Evolutionary conservation across 2,888 invertebrate genomes (phyloP), one percentile per base, ranked within the genome.

Genomic region (Aleiodes testaceus): DNA sequence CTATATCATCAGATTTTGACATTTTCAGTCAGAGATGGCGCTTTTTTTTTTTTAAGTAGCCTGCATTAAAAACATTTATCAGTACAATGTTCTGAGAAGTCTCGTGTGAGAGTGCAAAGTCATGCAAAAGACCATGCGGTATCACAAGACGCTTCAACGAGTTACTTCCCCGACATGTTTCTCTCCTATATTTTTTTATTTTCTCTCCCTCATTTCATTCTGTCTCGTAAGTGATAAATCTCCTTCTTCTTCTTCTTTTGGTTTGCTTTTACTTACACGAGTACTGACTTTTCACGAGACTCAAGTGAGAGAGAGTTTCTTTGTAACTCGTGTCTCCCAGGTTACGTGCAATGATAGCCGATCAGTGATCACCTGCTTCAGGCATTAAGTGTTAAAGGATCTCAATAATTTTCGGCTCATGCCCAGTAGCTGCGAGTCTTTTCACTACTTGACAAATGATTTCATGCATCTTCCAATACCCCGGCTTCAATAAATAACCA

Each of bases 201-300:
- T 47, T 12, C 6, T 16, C 14, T 16, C 14, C 16, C 47, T 47
- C 16, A 16, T 9, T 36, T 30, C 18, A 18, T 42, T 59, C 59
- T 42, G 59, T 36, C 59, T 59, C 30, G 47, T 45, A 30, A 65
- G 69, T 65, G 53, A 70, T 70, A 65, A 70, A 70, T 70, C 64
- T 45, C n/a, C 5, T 44, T 16, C 14, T 30, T 64, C 5, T 44
- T 16, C 14, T 30, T 64, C 50, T 63, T 64, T 64, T 63, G 42
- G 22, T 64, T 30, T 20, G 50, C 49, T 49, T 30, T n/a, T 52
- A 22, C 22, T 12, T 53, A 26, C 30, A 1, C 53, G 4, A 44
- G 18, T 6, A 53, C 30, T 36, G 36, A 36, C 11, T 36, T 36
- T 55, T 55, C 55, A 26, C 47, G 55, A 61, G 11, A 36, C 52